Conservation (phyloP, 2,888 invertebrate genomes). For the Boloria selene region DNA sequence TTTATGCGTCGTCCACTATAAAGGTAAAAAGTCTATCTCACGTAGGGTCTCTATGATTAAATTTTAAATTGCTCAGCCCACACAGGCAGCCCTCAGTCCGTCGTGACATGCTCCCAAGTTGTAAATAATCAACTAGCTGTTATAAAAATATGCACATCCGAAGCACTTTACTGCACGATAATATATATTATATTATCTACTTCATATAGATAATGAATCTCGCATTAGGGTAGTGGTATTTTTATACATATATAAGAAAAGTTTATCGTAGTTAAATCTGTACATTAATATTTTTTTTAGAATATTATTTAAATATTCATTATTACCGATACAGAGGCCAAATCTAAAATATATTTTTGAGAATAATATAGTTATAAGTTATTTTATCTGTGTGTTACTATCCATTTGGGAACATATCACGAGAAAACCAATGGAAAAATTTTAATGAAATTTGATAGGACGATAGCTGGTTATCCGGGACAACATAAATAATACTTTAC, state of each 20-base stretch:
- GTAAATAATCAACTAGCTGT: conserved; percentile 50
- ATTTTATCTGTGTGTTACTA: no score
- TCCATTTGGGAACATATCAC: no score
- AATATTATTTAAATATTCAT: no score
- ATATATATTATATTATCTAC: conserved; percentile 32
- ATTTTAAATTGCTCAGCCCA: conserved; percentile 63
- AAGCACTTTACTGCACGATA: conserved; percentile 29
- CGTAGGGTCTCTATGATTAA: conserved; percentile 56
- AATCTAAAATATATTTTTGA: background rate
- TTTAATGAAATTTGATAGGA: no score
- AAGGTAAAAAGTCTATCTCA: conserved; percentile 42
- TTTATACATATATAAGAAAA: no score
- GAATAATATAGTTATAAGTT: no score
- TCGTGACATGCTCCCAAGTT: conserved; percentile 52
- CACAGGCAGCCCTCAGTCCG: conserved; percentile 55
- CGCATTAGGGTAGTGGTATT: background rate
- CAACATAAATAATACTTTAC: no score
- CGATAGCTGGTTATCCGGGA: no score
- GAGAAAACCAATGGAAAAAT: no score
- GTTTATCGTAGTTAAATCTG: no score
- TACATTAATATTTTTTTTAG: no score
- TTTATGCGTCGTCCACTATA: conserved; percentile 26
- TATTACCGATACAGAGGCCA: no score
- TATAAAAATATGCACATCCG: conserved; percentile 44
- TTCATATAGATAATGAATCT: conserved; percentile 21